A percentile compares a stretch with the other conserved stretches of the same genome.
Evolutionary conservation across 92 coral and sea anemone species (phyloP).

Genomic region (Pocillopora meandrina): DNA sequence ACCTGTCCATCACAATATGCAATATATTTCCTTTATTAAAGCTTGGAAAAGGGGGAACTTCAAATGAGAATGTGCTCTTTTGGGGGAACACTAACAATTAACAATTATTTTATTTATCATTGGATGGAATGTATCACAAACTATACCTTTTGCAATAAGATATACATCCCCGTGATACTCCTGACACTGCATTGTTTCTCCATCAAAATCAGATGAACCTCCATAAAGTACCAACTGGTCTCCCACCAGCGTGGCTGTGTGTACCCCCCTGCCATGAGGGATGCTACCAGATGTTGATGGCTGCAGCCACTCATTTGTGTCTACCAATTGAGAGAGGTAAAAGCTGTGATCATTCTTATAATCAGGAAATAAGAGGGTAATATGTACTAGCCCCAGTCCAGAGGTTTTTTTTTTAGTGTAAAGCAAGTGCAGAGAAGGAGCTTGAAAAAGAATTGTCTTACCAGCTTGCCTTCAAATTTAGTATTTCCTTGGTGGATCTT

Average conservation of each 20-base stretch:
- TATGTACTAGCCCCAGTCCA: too few relatives aligned
- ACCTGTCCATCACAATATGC: too few relatives aligned
- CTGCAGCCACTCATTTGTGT: constrained; percentile 78
- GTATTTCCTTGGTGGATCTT: too few relatives aligned
- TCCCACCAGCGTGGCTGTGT: constrained; percentile 58
- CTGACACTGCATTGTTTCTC: constrained; percentile 77
- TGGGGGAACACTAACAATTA: too few relatives aligned
- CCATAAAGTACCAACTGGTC: constrained; percentile 68
- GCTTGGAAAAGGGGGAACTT: too few relatives aligned
- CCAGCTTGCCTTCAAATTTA: too few relatives aligned
- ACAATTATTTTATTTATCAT: background rate
- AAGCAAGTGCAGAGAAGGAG: too few relatives aligned
- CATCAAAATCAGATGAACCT: constrained; percentile 83
- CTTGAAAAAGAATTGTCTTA: too few relatives aligned
- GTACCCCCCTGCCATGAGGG: constrained; percentile 76
- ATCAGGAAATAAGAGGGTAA: too few relatives aligned
- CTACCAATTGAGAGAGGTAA: constrained; percentile 23
- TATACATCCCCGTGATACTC: constrained; percentile 61
- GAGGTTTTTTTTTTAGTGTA: too few relatives aligned
- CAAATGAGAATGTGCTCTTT: too few relatives aligned
- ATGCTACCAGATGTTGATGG: constrained; percentile 60
- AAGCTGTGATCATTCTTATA: background rate
- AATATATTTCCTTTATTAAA: too few relatives aligned
- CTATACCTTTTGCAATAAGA: constrained; percentile 59
- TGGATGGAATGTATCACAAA: background rate